Conservation (phyloP, 2,113 vertebrate species). For the Parotia lawesii region DNA sequence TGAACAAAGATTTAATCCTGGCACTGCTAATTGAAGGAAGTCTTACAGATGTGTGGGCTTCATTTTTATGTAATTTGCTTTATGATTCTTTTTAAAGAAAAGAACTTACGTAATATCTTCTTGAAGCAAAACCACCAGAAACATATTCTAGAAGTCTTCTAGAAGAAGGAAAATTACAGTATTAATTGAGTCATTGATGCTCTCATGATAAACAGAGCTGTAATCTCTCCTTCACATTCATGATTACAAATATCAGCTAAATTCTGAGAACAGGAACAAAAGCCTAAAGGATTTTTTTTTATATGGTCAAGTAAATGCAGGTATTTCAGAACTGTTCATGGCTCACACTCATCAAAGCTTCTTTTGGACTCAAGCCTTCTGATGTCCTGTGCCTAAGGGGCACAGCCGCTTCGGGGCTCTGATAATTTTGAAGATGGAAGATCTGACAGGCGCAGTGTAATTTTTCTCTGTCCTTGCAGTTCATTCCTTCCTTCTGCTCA, state of each 20-base stretch:
- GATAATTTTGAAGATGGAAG: not conserved
- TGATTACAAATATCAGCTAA: not conserved
- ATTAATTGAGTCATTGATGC: not conserved
- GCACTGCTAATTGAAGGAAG: not conserved
- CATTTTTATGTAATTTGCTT: not conserved
- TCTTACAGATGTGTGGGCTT: not conserved
- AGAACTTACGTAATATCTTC: not conserved
- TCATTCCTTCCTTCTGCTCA: not conserved
- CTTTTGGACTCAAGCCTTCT: not conserved
- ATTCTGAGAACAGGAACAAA: not conserved
- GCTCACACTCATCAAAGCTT: not conserved
- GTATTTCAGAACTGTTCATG: not conserved
- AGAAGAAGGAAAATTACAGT: not conserved
- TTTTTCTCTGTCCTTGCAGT: not conserved
- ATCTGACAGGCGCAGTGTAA: not conserved
- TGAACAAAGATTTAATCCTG: not conserved
- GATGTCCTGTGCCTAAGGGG: not conserved
- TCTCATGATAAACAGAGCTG: not conserved
- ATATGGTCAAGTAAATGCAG: not conserved
- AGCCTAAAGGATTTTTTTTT: not conserved
- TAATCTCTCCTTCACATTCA: not conserved
- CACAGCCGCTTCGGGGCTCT: not conserved
- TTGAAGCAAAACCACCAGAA: not conserved
- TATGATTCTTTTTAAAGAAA: not conserved
- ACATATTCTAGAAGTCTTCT: not conserved